Evolutionary conservation across 2,113 vertebrate species (phyloP), one percentile per base, ranked within the genome.

Genomic region (Coregonus clupeaformis): DNA sequence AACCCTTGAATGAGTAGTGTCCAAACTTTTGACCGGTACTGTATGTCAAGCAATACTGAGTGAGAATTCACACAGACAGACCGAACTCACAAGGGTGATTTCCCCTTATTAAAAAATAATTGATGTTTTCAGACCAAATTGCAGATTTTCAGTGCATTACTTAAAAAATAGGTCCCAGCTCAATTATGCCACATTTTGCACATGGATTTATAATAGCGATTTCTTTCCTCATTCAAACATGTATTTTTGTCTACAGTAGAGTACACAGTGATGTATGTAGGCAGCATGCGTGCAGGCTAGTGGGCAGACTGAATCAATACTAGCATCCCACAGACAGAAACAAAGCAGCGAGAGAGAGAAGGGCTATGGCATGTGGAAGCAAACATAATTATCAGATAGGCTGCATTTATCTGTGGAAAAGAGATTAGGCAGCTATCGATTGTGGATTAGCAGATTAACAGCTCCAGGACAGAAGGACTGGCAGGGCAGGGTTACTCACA

Each of bases 361-460:
- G 71, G 71, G 29, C 69, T 52, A 18, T 52, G 49, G 80, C 74
- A 62, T 20, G 73, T 16, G 73, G 73, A 80, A 47, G 74, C 75
- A 88, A 82, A 89, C 79, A 82, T 79, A 77, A 85, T 85, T 76
- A 86, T 88, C 78, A 84, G 76, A 86, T 70, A 76, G 71, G 32
- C 55, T 22, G 76, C 78, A 83, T 88, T 84, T 89, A 85, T 87
- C 81, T 67, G 42, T 45, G 72, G 77, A 71, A 65, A 71, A 77
- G 78, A 84, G 80, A 87, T 74, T 60, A 84, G 70, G 75, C 68
- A 22, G 76, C 73, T 88, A 89, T 89, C 9, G 85, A 88, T 82
- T 63, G 75, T 68, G 79, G 85, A 85, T 91, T 89, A 90, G 83
- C 73, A 85, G 86, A 91, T 91, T 89, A 88, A 84, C 84, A 78